Percentiles rank a stretch among this genome's conserved stretches.
phyloP scores from a whole-genome alignment of 2,888 invertebrate genomes.

The Drosophila mercatorum region DNA sequence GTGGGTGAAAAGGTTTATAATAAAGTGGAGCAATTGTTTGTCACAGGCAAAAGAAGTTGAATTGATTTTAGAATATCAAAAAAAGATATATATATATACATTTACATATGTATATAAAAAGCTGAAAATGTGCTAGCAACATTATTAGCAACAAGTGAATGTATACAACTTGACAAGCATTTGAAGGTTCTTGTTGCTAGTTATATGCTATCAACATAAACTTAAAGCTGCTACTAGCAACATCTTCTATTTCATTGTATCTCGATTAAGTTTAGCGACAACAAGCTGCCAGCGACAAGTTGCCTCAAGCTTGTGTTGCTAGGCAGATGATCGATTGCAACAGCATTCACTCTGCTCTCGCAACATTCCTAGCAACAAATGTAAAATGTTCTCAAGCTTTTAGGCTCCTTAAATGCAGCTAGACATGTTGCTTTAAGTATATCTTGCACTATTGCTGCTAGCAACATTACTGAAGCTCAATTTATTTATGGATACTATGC shows the following conservation, averaged over 20 bases:
- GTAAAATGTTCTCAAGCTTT: not conserved
- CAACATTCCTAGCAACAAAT: not conserved
- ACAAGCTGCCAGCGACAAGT: too few species aligned
- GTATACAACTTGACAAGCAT: not conserved
- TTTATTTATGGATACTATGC: too few species aligned
- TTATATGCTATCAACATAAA: too few species aligned
- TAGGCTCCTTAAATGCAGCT: not conserved
- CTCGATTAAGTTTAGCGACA: too few species aligned
- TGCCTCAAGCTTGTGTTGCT: too few species aligned
- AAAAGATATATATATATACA: not conserved
- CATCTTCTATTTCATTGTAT: too few species aligned
- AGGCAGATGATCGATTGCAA: too few species aligned
- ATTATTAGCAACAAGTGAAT: not conserved
- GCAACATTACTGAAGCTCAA: too few species aligned
- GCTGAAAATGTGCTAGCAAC: too few species aligned
- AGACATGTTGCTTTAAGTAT: not conserved
- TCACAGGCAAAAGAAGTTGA: not conserved
- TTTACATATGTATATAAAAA: too few species aligned
- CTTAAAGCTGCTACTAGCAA: not conserved
- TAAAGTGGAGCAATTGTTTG: slow-evolving; percentile 16
- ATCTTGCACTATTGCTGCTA: too few species aligned
- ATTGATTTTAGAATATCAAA: not conserved
- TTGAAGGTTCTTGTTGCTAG: not conserved
- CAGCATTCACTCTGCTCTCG: too few species aligned
- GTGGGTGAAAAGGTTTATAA: slow-evolving; percentile 1